Conservation (phyloP, 1,140 invertebrate genomes). For the Coelopa frigida region DNA sequence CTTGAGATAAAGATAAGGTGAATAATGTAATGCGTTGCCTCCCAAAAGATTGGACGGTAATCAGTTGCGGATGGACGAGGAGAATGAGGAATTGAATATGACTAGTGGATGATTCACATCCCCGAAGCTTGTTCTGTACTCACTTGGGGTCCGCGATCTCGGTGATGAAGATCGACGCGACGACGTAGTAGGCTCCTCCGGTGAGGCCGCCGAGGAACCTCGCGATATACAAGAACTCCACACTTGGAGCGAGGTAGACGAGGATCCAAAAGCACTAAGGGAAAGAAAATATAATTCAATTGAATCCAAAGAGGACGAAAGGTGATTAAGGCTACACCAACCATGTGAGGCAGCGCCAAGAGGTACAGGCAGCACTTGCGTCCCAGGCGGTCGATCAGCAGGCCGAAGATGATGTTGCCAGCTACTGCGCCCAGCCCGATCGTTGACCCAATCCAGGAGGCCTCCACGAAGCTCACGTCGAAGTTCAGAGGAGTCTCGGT, state of each 20-base stretch:
- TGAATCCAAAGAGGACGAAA: too few relatives aligned
- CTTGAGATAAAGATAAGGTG: not conserved
- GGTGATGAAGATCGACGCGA: conserved; percentile 44
- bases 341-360: conserved; percentile 38
- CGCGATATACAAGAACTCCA: conserved; percentile 38
- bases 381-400: conserved; percentile 41
- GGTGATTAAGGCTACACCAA: too few relatives aligned
- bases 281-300: not conserved
- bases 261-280: conserved; percentile 35
- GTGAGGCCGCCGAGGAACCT: conserved; percentile 44
- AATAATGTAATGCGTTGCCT: not conserved
- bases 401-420: conserved; percentile 37
- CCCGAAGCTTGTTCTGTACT: not conserved
- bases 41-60: not conserved
- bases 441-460: conserved; percentile 42
- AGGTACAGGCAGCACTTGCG: conserved; percentile 45
- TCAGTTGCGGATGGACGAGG: too few relatives aligned
- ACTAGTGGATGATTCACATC: too few relatives aligned
- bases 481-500: conserved; percentile 27
- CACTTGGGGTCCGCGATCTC: conserved; percentile 42
- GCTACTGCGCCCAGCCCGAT: conserved; percentile 31
- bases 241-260: conserved; percentile 37
- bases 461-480: conserved; percentile 25
- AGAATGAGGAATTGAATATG: too few relatives aligned
- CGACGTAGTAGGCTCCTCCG: conserved; percentile 38